A percentile compares a stretch with the other conserved stretches of the same genome.
These are phyloP conservation scores for Psylliodes chrysocephalus DNA, from an alignment of 2,888 invertebrate genomes.

Conservation along the genomic window DNA sequence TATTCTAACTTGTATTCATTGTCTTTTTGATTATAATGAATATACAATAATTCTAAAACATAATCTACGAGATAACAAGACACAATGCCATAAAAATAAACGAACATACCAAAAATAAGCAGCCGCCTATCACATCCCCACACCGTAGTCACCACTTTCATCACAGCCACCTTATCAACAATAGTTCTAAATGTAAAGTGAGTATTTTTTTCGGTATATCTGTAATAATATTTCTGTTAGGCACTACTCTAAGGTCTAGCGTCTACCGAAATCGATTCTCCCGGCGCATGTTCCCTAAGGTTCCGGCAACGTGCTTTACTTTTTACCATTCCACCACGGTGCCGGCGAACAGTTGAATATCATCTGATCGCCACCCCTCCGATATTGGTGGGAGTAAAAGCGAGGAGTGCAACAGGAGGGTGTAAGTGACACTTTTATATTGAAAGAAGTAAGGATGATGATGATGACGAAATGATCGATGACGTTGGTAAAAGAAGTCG, in stretches of 20 bases:
- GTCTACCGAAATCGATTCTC: slow-evolving; percentile 62
- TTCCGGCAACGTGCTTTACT: slow-evolving; percentile 45
- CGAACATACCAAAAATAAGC: slow-evolving; percentile 28
- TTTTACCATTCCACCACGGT: slow-evolving; percentile 52
- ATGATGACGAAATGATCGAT: background rate
- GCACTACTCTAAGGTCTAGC: slow-evolving; percentile 54
- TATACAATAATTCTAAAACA: no score
- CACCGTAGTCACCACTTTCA: slow-evolving; percentile 19
- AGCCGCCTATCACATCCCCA: background rate
- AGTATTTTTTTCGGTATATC: slow-evolving; percentile 30
- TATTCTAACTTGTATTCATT: no score
- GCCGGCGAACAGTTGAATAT: slow-evolving; percentile 43
- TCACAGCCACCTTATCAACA: slow-evolving; percentile 27
- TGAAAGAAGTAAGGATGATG: slow-evolving; percentile 11
- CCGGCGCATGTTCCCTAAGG: slow-evolving; percentile 62
- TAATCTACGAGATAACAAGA: background rate
- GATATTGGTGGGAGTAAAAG: slow-evolving; percentile 32
- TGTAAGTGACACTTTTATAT: slow-evolving; percentile 19
- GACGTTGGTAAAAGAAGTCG: no score
- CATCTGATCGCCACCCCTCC: slow-evolving; percentile 51
- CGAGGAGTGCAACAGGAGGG: slow-evolving; percentile 53
- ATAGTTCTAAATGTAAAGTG: slow-evolving; percentile 16
- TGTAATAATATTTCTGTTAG: slow-evolving; percentile 57
- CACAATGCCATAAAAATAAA: slow-evolving; percentile 10
- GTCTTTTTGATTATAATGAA: no score